Percentiles rank a stretch among this genome's conserved stretches.
phyloP scores from a whole-genome alignment of 2,113 vertebrate genomes.

The Myiozetetes cayanensis region DNA sequence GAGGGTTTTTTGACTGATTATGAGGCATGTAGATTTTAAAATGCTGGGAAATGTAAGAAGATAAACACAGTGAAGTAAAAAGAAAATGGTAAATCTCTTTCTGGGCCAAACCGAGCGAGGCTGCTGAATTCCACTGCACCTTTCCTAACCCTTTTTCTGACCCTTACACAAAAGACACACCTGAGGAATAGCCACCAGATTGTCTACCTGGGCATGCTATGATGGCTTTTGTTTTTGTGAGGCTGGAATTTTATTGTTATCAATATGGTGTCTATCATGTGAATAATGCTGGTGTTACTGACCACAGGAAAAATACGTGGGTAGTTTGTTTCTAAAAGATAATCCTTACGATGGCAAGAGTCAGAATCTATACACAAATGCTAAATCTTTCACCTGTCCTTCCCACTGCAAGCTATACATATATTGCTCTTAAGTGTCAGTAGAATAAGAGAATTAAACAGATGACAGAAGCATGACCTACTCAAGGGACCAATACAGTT shows the following conservation, averaged over 20 bases:
- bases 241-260: background rate
- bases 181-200: background rate
- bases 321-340: background rate
- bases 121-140: background rate
- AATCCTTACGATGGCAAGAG: background rate
- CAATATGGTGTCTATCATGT: background rate
- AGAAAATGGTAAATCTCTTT: background rate
- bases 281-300: background rate
- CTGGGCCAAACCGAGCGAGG: background rate
- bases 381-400: background rate
- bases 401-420: background rate
- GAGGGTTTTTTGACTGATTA: slow-evolving; percentile 2
- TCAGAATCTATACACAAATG: background rate
- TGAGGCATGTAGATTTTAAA: background rate
- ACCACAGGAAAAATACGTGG: background rate
- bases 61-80: background rate
- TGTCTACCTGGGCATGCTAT: background rate
- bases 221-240: background rate
- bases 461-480: background rate
- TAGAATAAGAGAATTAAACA: background rate
- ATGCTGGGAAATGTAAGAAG: background rate
- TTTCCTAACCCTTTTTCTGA: background rate
- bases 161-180: background rate
- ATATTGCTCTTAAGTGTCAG: background rate
- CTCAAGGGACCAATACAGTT: background rate